These are phyloP conservation scores for Drosophila villosipedis DNA, from an alignment of 2,888 invertebrate genomes.

Conservation along the genomic window DNA sequence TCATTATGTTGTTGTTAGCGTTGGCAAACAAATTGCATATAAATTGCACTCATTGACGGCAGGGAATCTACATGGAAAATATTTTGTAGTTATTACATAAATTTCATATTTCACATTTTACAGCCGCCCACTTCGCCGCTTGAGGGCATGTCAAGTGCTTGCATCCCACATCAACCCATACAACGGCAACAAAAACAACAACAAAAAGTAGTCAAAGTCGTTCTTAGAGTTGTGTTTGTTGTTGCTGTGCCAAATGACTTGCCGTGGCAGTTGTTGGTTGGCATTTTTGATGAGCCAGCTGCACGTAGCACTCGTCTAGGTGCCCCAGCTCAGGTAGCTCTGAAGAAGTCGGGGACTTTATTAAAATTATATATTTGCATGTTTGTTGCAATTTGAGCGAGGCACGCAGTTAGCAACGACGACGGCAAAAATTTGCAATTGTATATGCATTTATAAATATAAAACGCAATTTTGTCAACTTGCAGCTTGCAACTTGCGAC, in stretches of 20 bases:
- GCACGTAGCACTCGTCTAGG: constrained; percentile 39
- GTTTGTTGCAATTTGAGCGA: constrained; percentile 76
- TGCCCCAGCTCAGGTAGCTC: constrained; percentile 24
- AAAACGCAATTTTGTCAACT: constrained; percentile 70
- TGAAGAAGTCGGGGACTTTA: constrained; percentile 58
- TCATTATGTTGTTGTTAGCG: constrained; percentile 47
- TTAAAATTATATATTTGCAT: constrained; percentile 80
- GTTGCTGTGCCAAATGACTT: constrained; percentile 66
- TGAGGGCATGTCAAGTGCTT: constrained; percentile 43
- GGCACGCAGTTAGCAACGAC: constrained; percentile 54
- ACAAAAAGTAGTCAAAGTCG: background rate
- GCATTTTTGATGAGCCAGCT: constrained; percentile 74
- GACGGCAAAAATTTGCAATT: constrained; percentile 53
- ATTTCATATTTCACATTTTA: constrained; percentile 66
- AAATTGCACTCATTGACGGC: constrained; percentile 76
- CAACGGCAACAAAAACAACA: constrained; percentile 49
- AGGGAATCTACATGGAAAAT: constrained; percentile 69
- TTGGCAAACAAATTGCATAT: constrained; percentile 71
- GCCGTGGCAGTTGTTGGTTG: constrained; percentile 61
- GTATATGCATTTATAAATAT: constrained; percentile 78
- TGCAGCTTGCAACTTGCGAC: constrained; percentile 23
- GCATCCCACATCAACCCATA: constrained; percentile 22
- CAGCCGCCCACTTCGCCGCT: constrained; percentile 39
- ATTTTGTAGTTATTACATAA: constrained; percentile 65
- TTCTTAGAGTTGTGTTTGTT: constrained; percentile 37